These are phyloP conservation scores for Salarias fasciatus DNA, from an alignment of 2,797 vertebrate genomes.

Conservation along the genomic window DNA sequence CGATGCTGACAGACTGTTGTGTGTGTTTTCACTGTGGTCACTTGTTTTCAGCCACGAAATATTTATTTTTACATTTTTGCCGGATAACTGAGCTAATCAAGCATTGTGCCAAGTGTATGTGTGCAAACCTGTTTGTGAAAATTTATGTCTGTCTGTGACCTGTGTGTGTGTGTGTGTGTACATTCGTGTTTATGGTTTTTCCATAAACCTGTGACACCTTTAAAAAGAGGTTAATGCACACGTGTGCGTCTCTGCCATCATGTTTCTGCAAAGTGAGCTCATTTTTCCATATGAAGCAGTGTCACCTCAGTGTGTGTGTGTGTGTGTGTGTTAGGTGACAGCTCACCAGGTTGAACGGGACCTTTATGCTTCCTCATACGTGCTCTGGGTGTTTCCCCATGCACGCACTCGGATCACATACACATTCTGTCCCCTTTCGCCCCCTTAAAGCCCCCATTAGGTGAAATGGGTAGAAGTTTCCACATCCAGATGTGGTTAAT, in stretches of 20 bases:
- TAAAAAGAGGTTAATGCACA: slow-evolving; percentile 19
- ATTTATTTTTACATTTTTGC: slow-evolving; percentile 22
- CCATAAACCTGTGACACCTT: slow-evolving; percentile 26
- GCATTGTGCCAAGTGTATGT: slow-evolving; percentile 53
- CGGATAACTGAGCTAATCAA: slow-evolving; percentile 15
- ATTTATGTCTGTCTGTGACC: not conserved
- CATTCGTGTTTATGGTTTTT: slow-evolving; percentile 19
- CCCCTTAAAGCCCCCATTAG: slow-evolving; percentile 29
- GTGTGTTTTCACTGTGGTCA: not conserved
- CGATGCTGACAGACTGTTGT: slow-evolving; percentile 3
- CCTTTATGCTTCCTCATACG: slow-evolving; percentile 45
- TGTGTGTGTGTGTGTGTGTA: slow-evolving; percentile 3
- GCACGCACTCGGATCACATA: slow-evolving; percentile 16
- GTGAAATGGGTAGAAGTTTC: slow-evolving; percentile 59
- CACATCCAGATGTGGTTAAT: slow-evolving; percentile 68
- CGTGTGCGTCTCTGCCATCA: not conserved
- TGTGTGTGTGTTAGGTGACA: slow-evolving; percentile 24
- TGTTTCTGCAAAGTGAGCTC: slow-evolving; percentile 47
- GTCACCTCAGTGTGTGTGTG: slow-evolving; percentile 5
- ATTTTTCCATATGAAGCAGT: slow-evolving; percentile 55
- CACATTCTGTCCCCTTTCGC: slow-evolving; percentile 24
- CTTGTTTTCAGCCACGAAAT: slow-evolving; percentile 21
- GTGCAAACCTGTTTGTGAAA: slow-evolving; percentile 9
- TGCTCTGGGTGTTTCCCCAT: slow-evolving; percentile 40
- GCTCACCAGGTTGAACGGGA: slow-evolving; percentile 39